phyloP scores from a whole-genome alignment of 1,140 invertebrate species.

The Drosophila dunni region DNA sequence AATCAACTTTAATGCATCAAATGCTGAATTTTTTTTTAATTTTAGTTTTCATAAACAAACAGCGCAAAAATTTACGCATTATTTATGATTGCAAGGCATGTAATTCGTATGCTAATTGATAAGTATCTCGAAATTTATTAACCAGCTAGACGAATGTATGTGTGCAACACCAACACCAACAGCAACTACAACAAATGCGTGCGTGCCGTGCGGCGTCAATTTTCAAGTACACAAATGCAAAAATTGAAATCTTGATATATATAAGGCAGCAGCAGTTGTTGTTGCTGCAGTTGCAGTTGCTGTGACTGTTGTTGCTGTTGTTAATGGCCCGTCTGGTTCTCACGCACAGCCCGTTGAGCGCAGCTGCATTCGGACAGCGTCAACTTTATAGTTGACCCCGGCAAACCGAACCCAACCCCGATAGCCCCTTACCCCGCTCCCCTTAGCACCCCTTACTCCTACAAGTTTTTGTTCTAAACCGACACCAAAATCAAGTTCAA shows the following conservation, averaged over 20 bases:
- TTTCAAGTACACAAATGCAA: slow-evolving; percentile 81
- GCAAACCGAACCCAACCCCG: slow-evolving; percentile 42
- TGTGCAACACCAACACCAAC: not conserved
- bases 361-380: slow-evolving; percentile 75
- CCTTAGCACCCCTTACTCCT: slow-evolving; percentile 33
- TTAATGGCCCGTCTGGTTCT: slow-evolving; percentile 65
- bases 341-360: slow-evolving; percentile 64
- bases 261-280: slow-evolving; percentile 60
- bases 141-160: slow-evolving; percentile 54
- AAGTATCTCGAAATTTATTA: slow-evolving; percentile 83
- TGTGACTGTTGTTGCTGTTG: slow-evolving; percentile 41
- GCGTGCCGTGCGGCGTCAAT: slow-evolving; percentile 77
- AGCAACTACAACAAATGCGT: slow-evolving; percentile 70
- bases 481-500: slow-evolving; percentile 80
- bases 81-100: slow-evolving; percentile 84
- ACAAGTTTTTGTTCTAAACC: slow-evolving; percentile 70
- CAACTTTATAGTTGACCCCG: slow-evolving; percentile 47
- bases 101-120: slow-evolving; percentile 84
- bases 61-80: slow-evolving; percentile 73
- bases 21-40: slow-evolving; percentile 42
- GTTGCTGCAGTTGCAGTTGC: slow-evolving; percentile 13
- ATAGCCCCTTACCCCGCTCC: slow-evolving; percentile 4
- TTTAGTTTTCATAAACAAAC: slow-evolving; percentile 50
- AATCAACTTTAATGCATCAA: slow-evolving; percentile 78
- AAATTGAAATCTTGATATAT: slow-evolving; percentile 81